Evolutionary conservation across 2,113 vertebrate species (phyloP).

Genomic region (Dascyllus trimaculatus): DNA sequence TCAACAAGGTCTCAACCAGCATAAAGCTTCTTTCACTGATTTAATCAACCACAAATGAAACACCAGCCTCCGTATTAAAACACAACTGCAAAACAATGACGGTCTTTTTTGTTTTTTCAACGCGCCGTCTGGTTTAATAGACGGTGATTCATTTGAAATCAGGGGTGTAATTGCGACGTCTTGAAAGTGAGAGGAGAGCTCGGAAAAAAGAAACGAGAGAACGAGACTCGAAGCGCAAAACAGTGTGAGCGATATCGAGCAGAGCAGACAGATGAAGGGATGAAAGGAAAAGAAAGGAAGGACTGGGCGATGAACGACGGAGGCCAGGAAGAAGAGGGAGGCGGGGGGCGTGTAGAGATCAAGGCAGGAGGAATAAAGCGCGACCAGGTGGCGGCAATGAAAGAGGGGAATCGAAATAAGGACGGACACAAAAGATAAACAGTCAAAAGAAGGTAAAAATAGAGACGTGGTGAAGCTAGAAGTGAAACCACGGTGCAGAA

Average conservation of each 20-base stretch:
- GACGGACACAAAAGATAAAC: constrained; percentile 18
- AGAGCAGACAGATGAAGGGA: constrained; percentile 26
- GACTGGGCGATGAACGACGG: constrained; percentile 3
- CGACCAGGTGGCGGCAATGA: constrained; percentile 43
- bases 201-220: too few relatives aligned
- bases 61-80: too few relatives aligned
- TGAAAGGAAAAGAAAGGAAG: constrained; percentile 27
- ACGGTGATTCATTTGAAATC: too few relatives aligned
- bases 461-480: not conserved
- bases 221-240: not conserved
- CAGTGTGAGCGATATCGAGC: not conserved
- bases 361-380: constrained; percentile 35
- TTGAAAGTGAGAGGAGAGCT: too few relatives aligned
- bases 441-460: not conserved
- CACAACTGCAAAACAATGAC: too few relatives aligned
- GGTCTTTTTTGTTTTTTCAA: too few relatives aligned
- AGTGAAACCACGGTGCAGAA: not conserved
- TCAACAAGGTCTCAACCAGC: too few relatives aligned
- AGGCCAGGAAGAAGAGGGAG: constrained; percentile 22
- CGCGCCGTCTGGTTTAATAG: too few relatives aligned
- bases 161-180: too few relatives aligned
- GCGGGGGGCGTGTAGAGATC: constrained; percentile 15
- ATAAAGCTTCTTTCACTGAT: too few relatives aligned
- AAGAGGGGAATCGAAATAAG: constrained; percentile 22
- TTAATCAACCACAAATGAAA: too few relatives aligned